Evolutionary conservation across 2,797 vertebrate genomes (phyloP), one percentile per base, ranked within the genome.

Genomic region (Pempheris klunzingeri): DNA sequence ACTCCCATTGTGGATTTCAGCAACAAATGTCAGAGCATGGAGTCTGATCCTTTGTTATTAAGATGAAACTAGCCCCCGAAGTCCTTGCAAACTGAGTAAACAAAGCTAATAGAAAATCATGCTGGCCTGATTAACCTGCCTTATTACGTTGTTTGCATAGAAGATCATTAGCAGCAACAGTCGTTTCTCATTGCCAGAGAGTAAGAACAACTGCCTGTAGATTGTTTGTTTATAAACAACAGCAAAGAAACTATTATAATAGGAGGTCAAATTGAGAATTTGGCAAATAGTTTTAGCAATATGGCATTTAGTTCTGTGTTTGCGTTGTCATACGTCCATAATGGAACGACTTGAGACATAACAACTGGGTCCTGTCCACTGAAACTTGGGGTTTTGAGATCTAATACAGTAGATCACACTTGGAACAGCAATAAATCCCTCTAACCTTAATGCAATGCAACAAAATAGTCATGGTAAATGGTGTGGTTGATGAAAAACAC

Each of bases 81-180:
- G 90, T 90, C 81, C 83, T 75, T 43, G 67, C 82, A 91, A 81
- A 88, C 82, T 64, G 87, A 78, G 90, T 92, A 92, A 93, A 92
- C 90, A 93, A 41, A 76, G 73, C 88, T 89, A 92, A 91, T 88
- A 88, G 85, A 87, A 89, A 90, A 88, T 80, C 84, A 84, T 77
- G 80, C 72, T 7, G 62, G 65, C 78, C 78, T 76, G 82, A 92
- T 90, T 90, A 92, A 93, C 93, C 87, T 87, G 71, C 80, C 34
- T 79, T 90, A 87, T 89, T 91, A 85, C 74, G 61, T 69, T 90
- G 91, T 92, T 93, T 92, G 89, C 81, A 83, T 87, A 85, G 77
- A 78, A 88, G 82, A 87, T 88, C 85, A 89, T 92, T 92, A 91
- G 86, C 78, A 84, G 65, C 87, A 85, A 81, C 85, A 82, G 80